Evolutionary conservation across 2,797 vertebrate genomes (phyloP), one percentile per base, ranked within the genome.

Genomic region (Atherinosoma microstoma): DNA sequence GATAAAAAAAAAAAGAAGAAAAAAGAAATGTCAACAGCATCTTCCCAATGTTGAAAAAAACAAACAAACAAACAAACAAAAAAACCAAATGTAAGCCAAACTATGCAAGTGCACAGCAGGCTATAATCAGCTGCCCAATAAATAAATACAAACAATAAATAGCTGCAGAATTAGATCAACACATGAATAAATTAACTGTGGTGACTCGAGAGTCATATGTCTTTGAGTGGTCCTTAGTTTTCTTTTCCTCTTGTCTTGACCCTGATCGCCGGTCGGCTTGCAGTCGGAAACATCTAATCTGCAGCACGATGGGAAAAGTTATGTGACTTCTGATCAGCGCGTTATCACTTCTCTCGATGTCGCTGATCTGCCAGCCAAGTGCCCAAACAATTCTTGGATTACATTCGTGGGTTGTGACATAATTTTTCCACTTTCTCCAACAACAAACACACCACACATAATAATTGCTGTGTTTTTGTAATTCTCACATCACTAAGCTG

Each of bases 131-230:
- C 93, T 93, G 92, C 91, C 91, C 86, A 87, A 92, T 93, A 87
- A 94, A 95, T 94, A 94, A 94, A 94, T 92, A 93, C 61, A 88
- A 89, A 90, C 84, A 92, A 94, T 94, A 94, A 95, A 95, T 94
- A 94, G 92, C 92, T 84, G 90, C 87, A 91, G 79, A 80, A 80
- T 92, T 81, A 81, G 79, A 88, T 89, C 79, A 88, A 91, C 86
- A 86, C 79, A 82, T 86, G 84, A 93, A 94, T 94, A 94, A 95
- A 94, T 94, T 93, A 94, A 91, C 78, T 64, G 78, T 80, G 73
- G 76, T 64, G 73, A 67, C 53, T 78, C 13, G 36, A 72, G 68
- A 88, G 86, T 80, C 76, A 51, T 15, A 66, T 63, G 68, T 85
- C 79, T 79, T 82, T 84, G 74, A 84, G 81, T 75, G 83, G 83